Percentiles rank a stretch among this genome's conserved stretches.
phyloP scores from a whole-genome alignment of 2,888 invertebrate genomes.

The Psylliodes chrysocephalus region DNA sequence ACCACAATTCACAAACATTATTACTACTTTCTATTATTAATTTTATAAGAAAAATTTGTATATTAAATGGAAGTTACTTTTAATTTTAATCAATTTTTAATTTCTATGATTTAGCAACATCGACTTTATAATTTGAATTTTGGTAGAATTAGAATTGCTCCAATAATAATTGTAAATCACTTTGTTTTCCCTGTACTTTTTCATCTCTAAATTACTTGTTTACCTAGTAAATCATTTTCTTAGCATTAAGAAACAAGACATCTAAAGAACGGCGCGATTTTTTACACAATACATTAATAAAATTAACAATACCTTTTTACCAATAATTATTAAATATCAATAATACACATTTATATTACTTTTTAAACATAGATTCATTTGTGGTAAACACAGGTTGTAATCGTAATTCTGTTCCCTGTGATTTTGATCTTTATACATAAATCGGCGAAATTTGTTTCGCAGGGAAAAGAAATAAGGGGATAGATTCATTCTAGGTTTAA shows the following conservation, averaged over 20 bases:
- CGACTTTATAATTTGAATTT: conserved; percentile 22
- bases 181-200: conserved; percentile 23
- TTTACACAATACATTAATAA: background rate
- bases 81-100: conserved; percentile 8
- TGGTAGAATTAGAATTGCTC: conserved; percentile 28
- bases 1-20: conserved; percentile 27
- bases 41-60: conserved; percentile 19
- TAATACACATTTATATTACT: too few relatives aligned
- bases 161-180: conserved; percentile 20
- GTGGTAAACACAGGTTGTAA: too few relatives aligned
- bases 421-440: too few relatives aligned
- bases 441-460: too few relatives aligned
- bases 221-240: conserved; percentile 19
- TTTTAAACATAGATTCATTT: too few relatives aligned
- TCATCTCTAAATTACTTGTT: conserved; percentile 12
- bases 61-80: conserved; percentile 24
- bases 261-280: background rate
- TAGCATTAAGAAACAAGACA: background rate
- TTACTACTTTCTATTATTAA: conserved; percentile 17
- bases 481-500: too few relatives aligned
- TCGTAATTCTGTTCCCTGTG: too few relatives aligned
- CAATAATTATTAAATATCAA: too few relatives aligned
- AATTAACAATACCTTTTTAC: too few relatives aligned
- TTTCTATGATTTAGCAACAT: conserved; percentile 22
- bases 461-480: too few relatives aligned